A percentile compares a stretch with the other conserved stretches of the same genome.
Evolutionary conservation across 2,113 vertebrate species (phyloP).

Genomic region (Beaufortia kweichowensis): DNA sequence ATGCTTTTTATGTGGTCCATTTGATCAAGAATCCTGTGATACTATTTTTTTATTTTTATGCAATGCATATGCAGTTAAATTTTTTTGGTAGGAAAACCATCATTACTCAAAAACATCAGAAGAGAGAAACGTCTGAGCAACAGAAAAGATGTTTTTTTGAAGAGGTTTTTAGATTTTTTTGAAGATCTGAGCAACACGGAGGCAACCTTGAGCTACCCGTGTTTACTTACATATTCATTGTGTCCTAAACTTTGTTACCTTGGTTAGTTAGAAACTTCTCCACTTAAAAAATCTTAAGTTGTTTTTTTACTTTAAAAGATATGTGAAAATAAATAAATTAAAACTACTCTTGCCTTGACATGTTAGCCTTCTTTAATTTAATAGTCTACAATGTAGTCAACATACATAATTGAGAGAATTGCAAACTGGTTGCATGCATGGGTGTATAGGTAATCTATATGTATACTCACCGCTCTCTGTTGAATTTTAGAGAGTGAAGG

Average conservation of each 20-base stretch:
- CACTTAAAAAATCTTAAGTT: not conserved
- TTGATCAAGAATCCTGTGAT: too few species aligned
- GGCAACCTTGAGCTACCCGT: slow-evolving; percentile 15
- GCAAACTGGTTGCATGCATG: not conserved
- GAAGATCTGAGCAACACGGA: not conserved
- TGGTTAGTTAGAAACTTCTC: slow-evolving; percentile 25
- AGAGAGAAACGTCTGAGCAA: not conserved
- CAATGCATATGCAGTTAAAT: too few species aligned
- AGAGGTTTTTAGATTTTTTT: too few species aligned
- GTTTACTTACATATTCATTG: slow-evolving; percentile 37
- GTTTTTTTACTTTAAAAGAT: slow-evolving; percentile 4
- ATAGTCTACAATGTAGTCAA: not conserved
- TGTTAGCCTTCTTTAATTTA: not conserved
- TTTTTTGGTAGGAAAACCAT: too few species aligned
- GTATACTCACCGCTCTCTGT: slow-evolving; percentile 88
- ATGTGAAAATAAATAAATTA: not conserved
- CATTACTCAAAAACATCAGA: not conserved
- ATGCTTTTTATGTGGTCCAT: too few species aligned
- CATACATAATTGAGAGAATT: not conserved
- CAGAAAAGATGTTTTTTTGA: too few species aligned
- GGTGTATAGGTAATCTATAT: slow-evolving; percentile 33
- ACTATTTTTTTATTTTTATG: too few species aligned
- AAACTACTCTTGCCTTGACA: not conserved
- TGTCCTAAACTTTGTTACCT: not conserved
- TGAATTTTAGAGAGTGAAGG: slow-evolving; percentile 97